These are phyloP conservation scores for Linnaemya tessellans DNA, from an alignment of 2,888 invertebrate species.

Conservation along the genomic window DNA sequence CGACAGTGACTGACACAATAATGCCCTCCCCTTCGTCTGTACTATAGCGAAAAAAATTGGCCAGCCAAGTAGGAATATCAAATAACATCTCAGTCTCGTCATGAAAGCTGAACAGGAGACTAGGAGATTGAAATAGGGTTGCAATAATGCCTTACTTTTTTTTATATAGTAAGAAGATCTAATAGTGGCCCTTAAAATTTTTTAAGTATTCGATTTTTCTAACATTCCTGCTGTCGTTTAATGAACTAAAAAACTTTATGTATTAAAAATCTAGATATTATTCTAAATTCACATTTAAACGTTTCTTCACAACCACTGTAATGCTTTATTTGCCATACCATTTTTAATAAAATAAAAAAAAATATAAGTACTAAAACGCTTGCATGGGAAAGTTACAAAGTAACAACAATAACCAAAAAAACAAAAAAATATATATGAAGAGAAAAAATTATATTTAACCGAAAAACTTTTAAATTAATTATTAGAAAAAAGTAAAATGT, in stretches of 20 bases:
- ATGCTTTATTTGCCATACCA: background rate
- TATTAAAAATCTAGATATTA: background rate
- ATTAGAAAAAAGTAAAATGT: slow-evolving; percentile 79
- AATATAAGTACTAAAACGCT: slow-evolving; percentile 22
- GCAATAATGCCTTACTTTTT: too few relatives aligned
- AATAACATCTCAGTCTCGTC: too few relatives aligned
- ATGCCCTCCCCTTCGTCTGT: too few relatives aligned
- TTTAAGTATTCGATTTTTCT: too few relatives aligned
- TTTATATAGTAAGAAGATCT: too few relatives aligned
- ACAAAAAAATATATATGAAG: slow-evolving; percentile 25
- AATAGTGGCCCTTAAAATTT: too few relatives aligned
- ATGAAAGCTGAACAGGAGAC: too few relatives aligned
- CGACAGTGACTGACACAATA: too few relatives aligned
- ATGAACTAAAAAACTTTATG: background rate
- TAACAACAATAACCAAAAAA: slow-evolving; percentile 43
- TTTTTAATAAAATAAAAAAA: slow-evolving; percentile 18
- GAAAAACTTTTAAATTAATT: slow-evolving; percentile 83
- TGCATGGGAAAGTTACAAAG: slow-evolving; percentile 50
- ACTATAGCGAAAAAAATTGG: too few relatives aligned
- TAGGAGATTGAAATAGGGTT: too few relatives aligned
- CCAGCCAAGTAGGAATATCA: too few relatives aligned
- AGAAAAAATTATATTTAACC: slow-evolving; percentile 72
- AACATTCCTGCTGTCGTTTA: background rate
- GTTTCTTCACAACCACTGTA: slow-evolving; percentile 40
- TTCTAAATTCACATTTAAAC: background rate